Conservation (phyloP, 2,113 vertebrate species). For the Calyptommatus sinebrachiatus region DNA sequence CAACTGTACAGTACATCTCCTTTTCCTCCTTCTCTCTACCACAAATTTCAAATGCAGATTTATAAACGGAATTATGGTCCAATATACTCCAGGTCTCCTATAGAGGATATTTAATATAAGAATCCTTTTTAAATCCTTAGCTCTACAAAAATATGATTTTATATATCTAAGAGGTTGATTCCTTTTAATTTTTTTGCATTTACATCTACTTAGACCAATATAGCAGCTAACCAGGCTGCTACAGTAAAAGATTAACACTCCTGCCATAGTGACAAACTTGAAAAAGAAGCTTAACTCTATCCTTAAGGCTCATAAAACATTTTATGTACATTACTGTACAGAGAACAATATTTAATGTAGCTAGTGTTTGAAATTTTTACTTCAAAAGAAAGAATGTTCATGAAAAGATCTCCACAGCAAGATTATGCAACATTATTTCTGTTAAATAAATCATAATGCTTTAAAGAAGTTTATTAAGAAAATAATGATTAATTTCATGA, state of each 20-base stretch:
- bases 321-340: constrained; percentile 45
- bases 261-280: constrained; percentile 47
- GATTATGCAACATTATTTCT: constrained; percentile 23
- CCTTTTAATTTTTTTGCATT: constrained; percentile 58
- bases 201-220: constrained; percentile 49
- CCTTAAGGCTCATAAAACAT: constrained; percentile 54
- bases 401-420: constrained; percentile 45
- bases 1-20: constrained; percentile 43
- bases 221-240: constrained; percentile 48
- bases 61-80: constrained; percentile 50
- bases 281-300: constrained; percentile 65
- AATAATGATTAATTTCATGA: constrained; percentile 2
- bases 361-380: constrained; percentile 47
- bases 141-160: constrained; percentile 47
- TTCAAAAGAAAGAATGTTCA: constrained; percentile 31
- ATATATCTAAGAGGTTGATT: constrained; percentile 48
- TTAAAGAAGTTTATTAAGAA: constrained; percentile 12
- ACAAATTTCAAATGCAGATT: constrained; percentile 56
- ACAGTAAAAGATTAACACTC: constrained; percentile 60
- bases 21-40: constrained; percentile 50
- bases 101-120: constrained; percentile 34
- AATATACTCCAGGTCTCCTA: constrained; percentile 44
- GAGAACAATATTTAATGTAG: constrained; percentile 57
- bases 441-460: not conserved
- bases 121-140: constrained; percentile 45